phyloP scores from a whole-genome alignment of 2,888 invertebrate species.

The Siphonodentalium dalli region DNA sequence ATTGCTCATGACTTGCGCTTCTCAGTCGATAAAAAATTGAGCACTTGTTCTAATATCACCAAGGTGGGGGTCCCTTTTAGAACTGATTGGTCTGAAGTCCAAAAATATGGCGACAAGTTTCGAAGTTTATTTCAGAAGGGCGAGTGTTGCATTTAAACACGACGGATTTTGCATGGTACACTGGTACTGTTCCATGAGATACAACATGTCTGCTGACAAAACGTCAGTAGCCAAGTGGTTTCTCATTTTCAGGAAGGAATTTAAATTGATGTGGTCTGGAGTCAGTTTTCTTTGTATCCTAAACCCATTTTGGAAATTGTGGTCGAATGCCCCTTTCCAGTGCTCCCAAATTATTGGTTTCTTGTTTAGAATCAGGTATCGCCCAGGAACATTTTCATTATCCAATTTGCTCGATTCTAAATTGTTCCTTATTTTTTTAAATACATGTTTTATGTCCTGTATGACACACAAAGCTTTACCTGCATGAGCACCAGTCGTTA shows the following conservation, averaged over 20 bases:
- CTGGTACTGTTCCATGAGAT: constrained; percentile 1
- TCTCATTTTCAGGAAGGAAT: not conserved
- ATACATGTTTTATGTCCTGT: not conserved
- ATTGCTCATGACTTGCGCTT: not conserved
- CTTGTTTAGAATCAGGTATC: not conserved
- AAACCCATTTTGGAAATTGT: no score
- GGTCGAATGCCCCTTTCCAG: not conserved
- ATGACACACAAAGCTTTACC: not conserved
- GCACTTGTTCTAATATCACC: no score
- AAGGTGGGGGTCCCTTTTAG: no score
- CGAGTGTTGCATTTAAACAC: not conserved
- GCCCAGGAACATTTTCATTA: not conserved
- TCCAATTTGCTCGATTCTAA: not conserved
- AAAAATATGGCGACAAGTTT: not conserved
- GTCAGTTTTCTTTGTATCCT: not conserved
- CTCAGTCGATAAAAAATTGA: no score
- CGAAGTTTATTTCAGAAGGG: not conserved
- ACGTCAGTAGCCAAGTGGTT: not conserved
- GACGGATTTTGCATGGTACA: not conserved
- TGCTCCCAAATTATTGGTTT: constrained; percentile 1
- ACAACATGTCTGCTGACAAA: not conserved
- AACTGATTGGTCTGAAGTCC: not conserved
- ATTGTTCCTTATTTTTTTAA: constrained; percentile 2
- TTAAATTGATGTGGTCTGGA: constrained; percentile 1
- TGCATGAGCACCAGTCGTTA: no score